Percentiles rank a stretch among this genome's conserved stretches.
These are phyloP conservation scores for Standfussiana lucernea DNA, from an alignment of 2,888 invertebrate species.

Conservation along the genomic window DNA sequence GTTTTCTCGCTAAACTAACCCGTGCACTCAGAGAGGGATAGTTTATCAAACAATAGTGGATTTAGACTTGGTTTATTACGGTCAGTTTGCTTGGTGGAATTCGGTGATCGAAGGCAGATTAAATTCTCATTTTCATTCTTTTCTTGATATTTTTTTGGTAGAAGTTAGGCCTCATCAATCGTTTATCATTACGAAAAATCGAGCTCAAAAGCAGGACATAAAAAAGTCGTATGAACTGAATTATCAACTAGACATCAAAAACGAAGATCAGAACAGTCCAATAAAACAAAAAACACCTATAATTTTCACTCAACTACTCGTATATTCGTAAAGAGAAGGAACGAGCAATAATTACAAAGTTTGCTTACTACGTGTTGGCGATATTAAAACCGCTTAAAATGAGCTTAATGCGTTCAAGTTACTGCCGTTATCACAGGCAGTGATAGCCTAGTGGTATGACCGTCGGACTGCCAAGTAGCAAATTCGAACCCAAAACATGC, in stretches of 20 bases:
- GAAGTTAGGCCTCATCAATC: no score
- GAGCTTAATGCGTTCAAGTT: no score
- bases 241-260: background rate
- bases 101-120: background rate
- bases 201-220: no score
- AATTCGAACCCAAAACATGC: no score
- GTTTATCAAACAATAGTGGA: constrained; percentile 31
- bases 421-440: no score
- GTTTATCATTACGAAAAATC: no score
- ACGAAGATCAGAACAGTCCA: no score
- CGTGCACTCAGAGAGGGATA: constrained; percentile 5
- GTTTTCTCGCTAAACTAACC: constrained; percentile 30
- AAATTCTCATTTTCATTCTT: background rate
- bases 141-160: background rate
- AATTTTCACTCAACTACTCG: background rate
- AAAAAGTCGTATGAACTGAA: background rate
- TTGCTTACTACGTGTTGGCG: background rate
- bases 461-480: no score
- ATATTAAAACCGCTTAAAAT: background rate
- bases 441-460: no score
- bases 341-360: background rate
- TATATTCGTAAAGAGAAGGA: background rate
- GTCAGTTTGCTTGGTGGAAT: background rate
- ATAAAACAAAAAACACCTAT: background rate
- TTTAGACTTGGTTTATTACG: constrained; percentile 8